Evolutionary conservation across 1,140 invertebrate genomes (phyloP).

Genomic region (Globodera ellingtonae): DNA sequence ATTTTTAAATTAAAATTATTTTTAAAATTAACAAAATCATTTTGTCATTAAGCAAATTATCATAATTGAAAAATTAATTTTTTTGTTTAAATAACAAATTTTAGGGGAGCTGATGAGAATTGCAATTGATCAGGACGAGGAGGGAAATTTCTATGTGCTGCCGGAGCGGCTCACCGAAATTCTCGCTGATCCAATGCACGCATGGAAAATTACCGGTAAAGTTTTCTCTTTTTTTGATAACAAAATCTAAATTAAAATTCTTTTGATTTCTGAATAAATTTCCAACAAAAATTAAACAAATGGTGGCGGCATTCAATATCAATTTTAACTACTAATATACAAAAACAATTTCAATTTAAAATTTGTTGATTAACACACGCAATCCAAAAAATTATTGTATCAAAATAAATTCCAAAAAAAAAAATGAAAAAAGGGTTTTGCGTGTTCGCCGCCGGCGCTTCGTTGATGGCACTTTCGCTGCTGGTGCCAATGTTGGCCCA

Average conservation of each 20-base stretch:
- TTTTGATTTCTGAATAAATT: background rate
- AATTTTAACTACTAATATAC: no score
- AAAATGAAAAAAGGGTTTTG: conserved; percentile 54
- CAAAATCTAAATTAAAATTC: conserved; percentile 10
- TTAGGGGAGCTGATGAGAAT: conserved; percentile 51
- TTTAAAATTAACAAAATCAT: no score
- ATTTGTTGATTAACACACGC: background rate
- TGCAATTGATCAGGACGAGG: conserved; percentile 58
- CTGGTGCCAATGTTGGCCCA: conserved; percentile 60
- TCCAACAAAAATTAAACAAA: background rate
- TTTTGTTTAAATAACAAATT: conserved; percentile 21
- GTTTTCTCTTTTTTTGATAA: background rate
- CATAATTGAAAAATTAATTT: background rate
- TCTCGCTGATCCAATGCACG: conserved; percentile 60
- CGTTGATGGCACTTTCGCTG: conserved; percentile 57
- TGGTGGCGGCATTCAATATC: no score
- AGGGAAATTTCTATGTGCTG: conserved; percentile 62
- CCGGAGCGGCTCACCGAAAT: conserved; percentile 58
- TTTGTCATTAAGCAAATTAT: no score
- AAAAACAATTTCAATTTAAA: no score
- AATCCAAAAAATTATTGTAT: background rate
- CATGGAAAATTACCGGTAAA: conserved; percentile 58
- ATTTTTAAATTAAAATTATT: no score
- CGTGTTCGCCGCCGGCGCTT: conserved; percentile 59
- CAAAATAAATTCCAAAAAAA: background rate